A percentile compares a stretch with the other conserved stretches of the same genome.
Evolutionary conservation across 2,113 vertebrate genomes (phyloP).

Genomic region (Hippocampus mohnikei): DNA sequence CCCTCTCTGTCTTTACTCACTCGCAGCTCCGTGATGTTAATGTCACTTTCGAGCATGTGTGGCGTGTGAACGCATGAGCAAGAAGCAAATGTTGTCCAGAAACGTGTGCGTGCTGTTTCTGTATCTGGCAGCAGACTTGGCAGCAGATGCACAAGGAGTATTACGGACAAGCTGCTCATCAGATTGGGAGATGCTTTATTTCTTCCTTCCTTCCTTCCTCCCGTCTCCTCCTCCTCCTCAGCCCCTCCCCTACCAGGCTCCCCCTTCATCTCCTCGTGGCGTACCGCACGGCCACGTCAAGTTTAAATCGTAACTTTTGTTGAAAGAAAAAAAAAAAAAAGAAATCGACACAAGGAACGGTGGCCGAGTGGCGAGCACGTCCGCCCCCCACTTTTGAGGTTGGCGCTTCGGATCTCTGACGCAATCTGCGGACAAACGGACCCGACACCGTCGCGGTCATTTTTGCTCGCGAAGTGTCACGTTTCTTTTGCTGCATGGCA

Average conservation of each 20-base stretch:
- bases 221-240: conserved; percentile 2
- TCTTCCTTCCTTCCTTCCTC: conserved; percentile 40
- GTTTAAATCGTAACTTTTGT: neutral
- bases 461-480: no score
- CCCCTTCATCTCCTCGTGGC: conserved; percentile 48
- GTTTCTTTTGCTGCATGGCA: no score
- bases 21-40: conserved; percentile 42
- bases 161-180: conserved; percentile 80
- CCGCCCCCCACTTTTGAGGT: neutral
- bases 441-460: no score
- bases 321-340: no score
- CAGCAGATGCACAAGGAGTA: conserved; percentile 61
- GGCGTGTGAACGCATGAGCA: conserved; percentile 20
- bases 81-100: conserved; percentile 56
- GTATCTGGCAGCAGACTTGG: conserved; percentile 70
- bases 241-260: conserved; percentile 30
- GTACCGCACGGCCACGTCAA: neutral
- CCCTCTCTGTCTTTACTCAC: conserved; percentile 18
- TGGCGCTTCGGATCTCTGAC: no score
- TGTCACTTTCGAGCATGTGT: conserved; percentile 12
- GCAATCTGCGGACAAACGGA: no score
- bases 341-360: neutral
- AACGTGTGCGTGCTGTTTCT: conserved; percentile 66
- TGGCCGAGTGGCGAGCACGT: neutral
- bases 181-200: conserved; percentile 77